Base-by-base conservation (phyloP, 2,797 vertebrate genomes). In the Mus spretus region DNA sequence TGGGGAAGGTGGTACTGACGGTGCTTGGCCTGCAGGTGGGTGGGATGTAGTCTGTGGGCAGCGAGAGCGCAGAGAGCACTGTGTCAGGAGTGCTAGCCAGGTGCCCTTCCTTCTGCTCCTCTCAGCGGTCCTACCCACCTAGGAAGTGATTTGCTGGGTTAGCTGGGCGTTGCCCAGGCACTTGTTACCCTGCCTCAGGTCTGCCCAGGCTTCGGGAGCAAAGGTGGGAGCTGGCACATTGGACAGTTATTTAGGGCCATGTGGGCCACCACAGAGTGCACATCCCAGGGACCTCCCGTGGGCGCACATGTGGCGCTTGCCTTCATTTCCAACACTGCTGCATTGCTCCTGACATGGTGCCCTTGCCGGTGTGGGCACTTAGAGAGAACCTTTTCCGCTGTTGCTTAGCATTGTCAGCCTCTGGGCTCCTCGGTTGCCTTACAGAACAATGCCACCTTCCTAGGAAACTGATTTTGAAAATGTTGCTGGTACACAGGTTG, bases 271-370 rank as follows among this genome's bases (percentile, higher is more conserved):
- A 81, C 63, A 72, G 82, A n/a, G 15, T n/a, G 67, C 15, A n/a
- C 34, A n/a, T 19, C 70, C 63, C 63, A 65, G 82, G 93, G 80
- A 57, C 57, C 50, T 57, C 67, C 70, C 28, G 1, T 19, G 22
- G 6, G 14, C 3, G 55, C 6, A 55, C 40, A 74, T 17, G 24
- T 3, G 22, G 24, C 65, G 8, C 70, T 40, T 63, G 75, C 61
- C 79, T 96, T 91, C 24, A 74, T 75, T 94, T 89, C 72, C 34
- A 89, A 70, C 44, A 91, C n/a, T 70, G 2, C 92, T 94, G 93
- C 44, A 37, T 84, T 93, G 67, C 17, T 88, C 59, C 81, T 90
- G 63, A 96, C 80, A 87, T 15, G 82, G 47, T 93, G 82, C 70
- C 67, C 89, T 92, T 59, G n/a, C 31, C 17, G 9, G 72, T 50